Evolutionary conservation across 2,888 invertebrate genomes (phyloP), one percentile per base, ranked within the genome.

Genomic region (Lampropteryx suffumata): DNA sequence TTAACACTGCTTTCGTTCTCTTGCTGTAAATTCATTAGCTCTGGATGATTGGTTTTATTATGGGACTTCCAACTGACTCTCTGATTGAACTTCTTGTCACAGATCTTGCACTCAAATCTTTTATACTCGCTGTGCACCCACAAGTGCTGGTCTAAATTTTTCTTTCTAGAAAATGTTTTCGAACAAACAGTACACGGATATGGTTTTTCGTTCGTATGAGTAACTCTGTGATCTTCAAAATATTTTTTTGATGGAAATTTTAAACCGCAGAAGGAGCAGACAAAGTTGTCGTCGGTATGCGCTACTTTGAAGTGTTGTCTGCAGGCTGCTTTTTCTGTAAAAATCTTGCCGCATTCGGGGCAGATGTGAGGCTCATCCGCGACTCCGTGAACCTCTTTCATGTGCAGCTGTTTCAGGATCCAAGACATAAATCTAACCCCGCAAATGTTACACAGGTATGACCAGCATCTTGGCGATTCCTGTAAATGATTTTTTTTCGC

Each of bases 201-300:
- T 0, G 83, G 67, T 44, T 88, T 91, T 49, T 91, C 91, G 57
- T 88, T 85, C 3, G 92, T 91, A 56, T 92, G 92, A 0, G 86
- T 84, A 2, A 91, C 86, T 40, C 82, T 80, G 51, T 92, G 92
- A 9, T 91, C 84, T 12, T 83, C 80, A 8, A 84, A 62, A 28
- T 67, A 71, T 10, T 75, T 69, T 61, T 82, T 80, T 0, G 82
- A 76, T 9, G 78, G 79, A 42, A 85, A 88, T 43, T 85, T 87
- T 32, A 79, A 61, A 0, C 84, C 85, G 29, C 89, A 89, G 48
- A 79, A 84, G 0, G 84, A 73, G 48, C 89, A 89, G 0, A 78
- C 69, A n/a, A 65, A 85, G 21, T 80, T 82, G 11, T 87, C 84
- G 39, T 84, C 82, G 0, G 86, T 87, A 29, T 88, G 88, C 0